Evolutionary conservation across 2,797 vertebrate species (phyloP).

Genomic region (Aplochiton taeniatus): DNA sequence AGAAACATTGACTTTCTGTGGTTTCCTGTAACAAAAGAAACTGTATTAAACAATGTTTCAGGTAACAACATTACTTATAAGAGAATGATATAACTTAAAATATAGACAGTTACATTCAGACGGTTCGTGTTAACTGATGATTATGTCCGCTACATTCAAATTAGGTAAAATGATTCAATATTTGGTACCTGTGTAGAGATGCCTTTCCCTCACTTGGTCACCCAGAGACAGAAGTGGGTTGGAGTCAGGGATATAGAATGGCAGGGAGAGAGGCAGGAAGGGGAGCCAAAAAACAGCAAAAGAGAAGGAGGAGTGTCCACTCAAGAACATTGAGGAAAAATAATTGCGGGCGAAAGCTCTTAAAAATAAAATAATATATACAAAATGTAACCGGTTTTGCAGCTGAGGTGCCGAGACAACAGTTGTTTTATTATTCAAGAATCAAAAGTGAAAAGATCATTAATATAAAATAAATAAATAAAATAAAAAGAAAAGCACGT

Average conservation of each 20-base stretch:
- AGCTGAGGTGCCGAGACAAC: no score
- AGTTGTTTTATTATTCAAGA: no score
- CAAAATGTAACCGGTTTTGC: background rate
- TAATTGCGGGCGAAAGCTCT: background rate
- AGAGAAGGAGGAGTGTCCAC: conserved; percentile 22
- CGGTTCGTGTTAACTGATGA: no score
- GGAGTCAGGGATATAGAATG: conserved; percentile 67
- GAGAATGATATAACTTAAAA: background rate
- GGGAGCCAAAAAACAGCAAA: conserved; percentile 31
- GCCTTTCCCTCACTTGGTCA: conserved; percentile 66
- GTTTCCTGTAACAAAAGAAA: conserved; percentile 57
- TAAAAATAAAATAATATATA: background rate
- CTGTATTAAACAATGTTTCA: background rate
- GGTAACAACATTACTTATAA: no score
- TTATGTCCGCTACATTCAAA: background rate
- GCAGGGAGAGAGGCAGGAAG: conserved; percentile 38
- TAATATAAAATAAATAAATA: conserved; percentile 20
- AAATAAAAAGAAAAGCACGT: conserved; percentile 42
- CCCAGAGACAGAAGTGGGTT: conserved; percentile 66
- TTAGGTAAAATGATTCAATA: background rate
- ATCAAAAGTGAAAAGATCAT: background rate
- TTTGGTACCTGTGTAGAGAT: conserved; percentile 76
- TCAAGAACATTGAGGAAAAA: conserved; percentile 53
- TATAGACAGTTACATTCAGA: background rate
- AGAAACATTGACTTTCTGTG: conserved; percentile 69